These are phyloP conservation scores for Chrysaora quinquecirrha DNA, from an alignment of 30 jellyfish, hydroid and myxozoan species.

Conservation along the genomic window DNA sequence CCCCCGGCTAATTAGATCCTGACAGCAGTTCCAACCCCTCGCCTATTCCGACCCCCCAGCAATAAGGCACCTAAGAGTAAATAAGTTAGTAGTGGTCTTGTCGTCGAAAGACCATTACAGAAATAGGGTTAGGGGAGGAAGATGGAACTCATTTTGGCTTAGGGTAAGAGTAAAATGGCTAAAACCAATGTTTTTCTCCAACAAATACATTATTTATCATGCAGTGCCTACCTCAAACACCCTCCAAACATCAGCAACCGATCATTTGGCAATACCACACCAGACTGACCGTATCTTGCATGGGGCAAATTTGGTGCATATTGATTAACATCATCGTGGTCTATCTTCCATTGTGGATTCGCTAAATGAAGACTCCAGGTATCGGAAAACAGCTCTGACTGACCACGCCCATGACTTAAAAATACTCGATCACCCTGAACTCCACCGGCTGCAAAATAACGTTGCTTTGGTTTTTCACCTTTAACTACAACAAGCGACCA, in stretches of 20 bases:
- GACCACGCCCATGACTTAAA: slow-evolving; percentile 63
- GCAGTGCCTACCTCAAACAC: slow-evolving; percentile 63
- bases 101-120: too few relatives aligned
- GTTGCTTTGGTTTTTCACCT: slow-evolving; percentile 29
- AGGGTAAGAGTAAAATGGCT: too few relatives aligned
- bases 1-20: too few relatives aligned
- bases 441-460: slow-evolving; percentile 62
- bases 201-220: too few relatives aligned
- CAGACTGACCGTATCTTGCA: slow-evolving; percentile 64
- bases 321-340: slow-evolving; percentile 50
- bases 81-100: too few relatives aligned
- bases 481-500: slow-evolving; percentile 31
- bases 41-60: too few relatives aligned
- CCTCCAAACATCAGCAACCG: slow-evolving; percentile 68
- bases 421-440: slow-evolving; percentile 5
- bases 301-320: slow-evolving; percentile 68
- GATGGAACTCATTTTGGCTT: too few relatives aligned
- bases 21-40: too few relatives aligned
- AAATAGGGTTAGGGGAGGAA: too few relatives aligned
- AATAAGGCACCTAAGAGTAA: too few relatives aligned
- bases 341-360: slow-evolving; percentile 35
- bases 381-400: slow-evolving; percentile 50
- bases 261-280: slow-evolving; percentile 40
- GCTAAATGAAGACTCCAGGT: slow-evolving; percentile 17
- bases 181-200: too few relatives aligned